Evolutionary conservation across 1,140 invertebrate genomes (phyloP).

Genomic region (Gryllus bimaculatus): DNA sequence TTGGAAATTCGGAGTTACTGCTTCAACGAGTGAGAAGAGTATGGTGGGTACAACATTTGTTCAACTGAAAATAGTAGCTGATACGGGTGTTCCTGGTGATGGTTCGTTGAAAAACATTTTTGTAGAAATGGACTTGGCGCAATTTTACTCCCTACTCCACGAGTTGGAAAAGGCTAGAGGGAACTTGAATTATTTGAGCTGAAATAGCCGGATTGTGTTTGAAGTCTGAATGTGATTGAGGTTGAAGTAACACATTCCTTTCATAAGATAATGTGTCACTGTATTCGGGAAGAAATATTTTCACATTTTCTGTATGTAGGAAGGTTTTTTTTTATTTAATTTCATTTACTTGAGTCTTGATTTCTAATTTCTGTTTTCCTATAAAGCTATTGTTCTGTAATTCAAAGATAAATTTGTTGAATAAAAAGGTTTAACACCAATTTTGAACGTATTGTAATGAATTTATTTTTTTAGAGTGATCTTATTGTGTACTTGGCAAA

Average conservation of each 20-base stretch:
- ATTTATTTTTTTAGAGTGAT: too few relatives aligned
- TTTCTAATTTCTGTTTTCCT: neutral
- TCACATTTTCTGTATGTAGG: neutral
- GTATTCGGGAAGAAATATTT: neutral
- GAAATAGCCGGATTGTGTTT: neutral
- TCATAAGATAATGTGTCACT: neutral
- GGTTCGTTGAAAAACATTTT: neutral
- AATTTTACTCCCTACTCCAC: neutral
- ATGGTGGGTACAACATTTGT: neutral
- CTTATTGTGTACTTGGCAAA: too few relatives aligned
- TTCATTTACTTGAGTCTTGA: neutral
- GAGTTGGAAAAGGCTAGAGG: neutral
- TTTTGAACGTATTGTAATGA: too few relatives aligned
- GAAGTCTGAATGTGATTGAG: neutral
- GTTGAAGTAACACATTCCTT: neutral
- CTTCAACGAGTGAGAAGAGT: neutral
- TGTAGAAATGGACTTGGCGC: neutral
- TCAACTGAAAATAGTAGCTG: neutral
- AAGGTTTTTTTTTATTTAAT: neutral
- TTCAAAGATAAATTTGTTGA: too few relatives aligned
- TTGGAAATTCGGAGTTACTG: neutral
- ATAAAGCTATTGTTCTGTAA: too few relatives aligned
- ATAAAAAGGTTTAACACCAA: too few relatives aligned
- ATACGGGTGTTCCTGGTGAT: neutral
- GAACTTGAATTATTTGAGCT: neutral